A percentile compares a stretch with the other conserved stretches of the same genome.
Conservation (phyloP, 37 sponge, comb jelly and placozoan genomes). For the Halichondria panicea region DNA sequence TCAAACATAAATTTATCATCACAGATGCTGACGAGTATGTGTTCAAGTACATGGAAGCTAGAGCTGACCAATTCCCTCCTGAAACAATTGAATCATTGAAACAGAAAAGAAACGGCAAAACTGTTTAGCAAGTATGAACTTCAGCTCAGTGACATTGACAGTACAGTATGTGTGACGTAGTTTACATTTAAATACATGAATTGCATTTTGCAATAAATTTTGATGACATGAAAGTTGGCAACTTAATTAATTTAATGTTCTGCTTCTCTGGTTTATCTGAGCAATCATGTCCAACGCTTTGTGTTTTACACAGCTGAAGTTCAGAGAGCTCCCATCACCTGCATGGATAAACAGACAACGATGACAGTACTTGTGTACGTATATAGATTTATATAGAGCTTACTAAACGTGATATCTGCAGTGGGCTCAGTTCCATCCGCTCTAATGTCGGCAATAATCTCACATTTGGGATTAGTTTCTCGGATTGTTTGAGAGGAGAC, state of each 20-base stretch:
- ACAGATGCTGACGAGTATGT: constrained; percentile 91
- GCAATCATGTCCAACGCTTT: constrained; percentile 50
- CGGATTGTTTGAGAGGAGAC: constrained; percentile 35
- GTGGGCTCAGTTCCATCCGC: constrained; percentile 22
- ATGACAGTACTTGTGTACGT: neutral
- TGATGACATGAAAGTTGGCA: neutral
- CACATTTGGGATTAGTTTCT: constrained; percentile 71
- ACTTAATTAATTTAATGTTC: constrained; percentile 6
- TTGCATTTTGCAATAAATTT: neutral
- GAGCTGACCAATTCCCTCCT: constrained; percentile 63
- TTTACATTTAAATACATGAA: neutral
- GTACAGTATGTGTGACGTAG: neutral
- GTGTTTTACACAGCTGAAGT: constrained; percentile 13
- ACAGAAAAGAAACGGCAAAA: constrained; percentile 60
- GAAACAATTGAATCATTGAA: constrained; percentile 77
- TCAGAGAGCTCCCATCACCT: constrained; percentile 46
- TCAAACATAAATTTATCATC: constrained; percentile 91
- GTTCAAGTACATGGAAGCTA: constrained; percentile 84
- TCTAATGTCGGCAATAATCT: constrained; percentile 17
- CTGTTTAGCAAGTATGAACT: neutral
- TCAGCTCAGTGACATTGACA: neutral
- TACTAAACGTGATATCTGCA: constrained; percentile 62
- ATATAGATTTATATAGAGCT: neutral
- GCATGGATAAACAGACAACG: neutral
- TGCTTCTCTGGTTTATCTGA: constrained; percentile 43